phyloP scores from a whole-genome alignment of 2,888 invertebrate species.

The Cyrtodaria siliqua region DNA sequence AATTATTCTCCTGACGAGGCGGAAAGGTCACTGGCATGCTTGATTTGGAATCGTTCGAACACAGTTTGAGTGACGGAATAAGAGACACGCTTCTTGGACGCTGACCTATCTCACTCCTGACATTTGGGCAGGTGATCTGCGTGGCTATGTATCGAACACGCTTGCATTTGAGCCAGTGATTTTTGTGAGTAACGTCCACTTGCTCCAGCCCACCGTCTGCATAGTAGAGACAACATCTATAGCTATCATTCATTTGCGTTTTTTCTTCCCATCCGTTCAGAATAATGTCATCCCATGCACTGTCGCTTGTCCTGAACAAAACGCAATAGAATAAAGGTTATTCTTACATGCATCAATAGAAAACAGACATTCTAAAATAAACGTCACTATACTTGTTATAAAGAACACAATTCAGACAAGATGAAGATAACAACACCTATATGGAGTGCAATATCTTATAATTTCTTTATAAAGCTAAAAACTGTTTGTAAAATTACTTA shows the following conservation, averaged over 20 bases:
- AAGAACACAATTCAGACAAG: no score
- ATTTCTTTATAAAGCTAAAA: no score
- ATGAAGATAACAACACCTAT: no score
- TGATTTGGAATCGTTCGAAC: neutral
- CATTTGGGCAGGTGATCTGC: constrained; percentile 12
- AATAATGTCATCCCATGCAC: constrained; percentile 15
- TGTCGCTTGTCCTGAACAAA: neutral
- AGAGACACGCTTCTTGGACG: neutral
- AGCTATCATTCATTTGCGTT: constrained; percentile 7
- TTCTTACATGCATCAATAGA: no score
- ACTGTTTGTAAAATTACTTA: no score
- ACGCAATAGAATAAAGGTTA: neutral
- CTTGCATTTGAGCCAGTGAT: constrained; percentile 7
- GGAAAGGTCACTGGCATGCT: neutral
- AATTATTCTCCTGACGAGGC: neutral
- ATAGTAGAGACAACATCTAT: constrained; percentile 10
- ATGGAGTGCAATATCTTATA: no score
- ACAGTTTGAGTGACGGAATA: neutral
- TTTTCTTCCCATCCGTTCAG: constrained; percentile 19
- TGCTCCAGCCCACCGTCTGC: neutral
- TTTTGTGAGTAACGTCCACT: neutral
- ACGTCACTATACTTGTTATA: no score
- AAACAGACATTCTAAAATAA: no score
- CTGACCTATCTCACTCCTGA: neutral
- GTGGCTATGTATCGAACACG: neutral